These are phyloP conservation scores for Ganaspis brasiliensis DNA, from an alignment of 2,888 invertebrate species.

Conservation along the genomic window DNA sequence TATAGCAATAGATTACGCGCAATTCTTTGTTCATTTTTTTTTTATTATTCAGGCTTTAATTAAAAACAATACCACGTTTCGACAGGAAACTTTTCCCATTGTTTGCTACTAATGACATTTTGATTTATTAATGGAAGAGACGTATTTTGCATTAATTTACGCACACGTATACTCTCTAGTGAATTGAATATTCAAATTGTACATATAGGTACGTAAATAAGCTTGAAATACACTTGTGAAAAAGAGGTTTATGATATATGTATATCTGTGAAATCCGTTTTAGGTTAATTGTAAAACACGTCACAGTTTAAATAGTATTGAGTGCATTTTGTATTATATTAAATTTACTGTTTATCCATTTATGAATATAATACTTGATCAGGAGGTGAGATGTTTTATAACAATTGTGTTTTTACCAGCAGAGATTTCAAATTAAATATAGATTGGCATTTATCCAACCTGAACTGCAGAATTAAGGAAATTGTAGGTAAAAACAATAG, in stretches of 20 bases:
- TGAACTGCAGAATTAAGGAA: too few species aligned
- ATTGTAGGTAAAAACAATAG: too few species aligned
- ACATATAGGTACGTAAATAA: not conserved
- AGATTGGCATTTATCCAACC: too few species aligned
- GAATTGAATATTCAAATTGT: constrained; percentile 37
- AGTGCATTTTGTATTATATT: not conserved
- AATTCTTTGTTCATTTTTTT: constrained; percentile 10
- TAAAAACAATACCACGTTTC: constrained; percentile 32
- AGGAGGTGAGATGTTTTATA: not conserved
- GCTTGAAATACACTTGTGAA: constrained; percentile 10
- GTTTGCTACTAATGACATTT: constrained; percentile 37
- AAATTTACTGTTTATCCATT: not conserved
- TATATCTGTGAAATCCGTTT: constrained; percentile 11
- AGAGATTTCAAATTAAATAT: too few species aligned
- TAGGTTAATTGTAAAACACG: not conserved
- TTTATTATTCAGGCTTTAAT: not conserved
- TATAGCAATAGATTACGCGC: constrained; percentile 17
- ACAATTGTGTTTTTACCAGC: not conserved
- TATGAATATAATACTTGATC: not conserved
- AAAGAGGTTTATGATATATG: constrained; percentile 11
- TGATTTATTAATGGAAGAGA: constrained; percentile 41
- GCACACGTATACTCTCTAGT: not conserved
- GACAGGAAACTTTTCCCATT: constrained; percentile 34
- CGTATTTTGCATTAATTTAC: constrained; percentile 31
- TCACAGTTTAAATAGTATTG: not conserved